These are phyloP conservation scores for Conomelus anceps DNA, from an alignment of 2,888 invertebrate genomes.

Conservation along the genomic window DNA sequence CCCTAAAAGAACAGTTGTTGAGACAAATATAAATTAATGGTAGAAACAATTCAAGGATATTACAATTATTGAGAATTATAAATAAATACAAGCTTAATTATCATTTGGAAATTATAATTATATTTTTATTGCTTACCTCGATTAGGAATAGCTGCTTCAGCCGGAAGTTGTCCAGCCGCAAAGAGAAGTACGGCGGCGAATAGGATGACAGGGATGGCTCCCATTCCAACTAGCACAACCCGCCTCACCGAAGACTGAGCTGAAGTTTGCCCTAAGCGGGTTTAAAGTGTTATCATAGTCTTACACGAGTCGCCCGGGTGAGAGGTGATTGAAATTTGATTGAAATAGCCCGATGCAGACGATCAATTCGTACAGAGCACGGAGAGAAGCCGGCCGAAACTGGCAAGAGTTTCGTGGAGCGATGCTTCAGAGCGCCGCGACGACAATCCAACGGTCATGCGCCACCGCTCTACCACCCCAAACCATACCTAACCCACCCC, in stretches of 20 bases:
- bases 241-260: background rate
- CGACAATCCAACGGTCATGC: background rate
- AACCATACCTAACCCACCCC: background rate
- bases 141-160: background rate
- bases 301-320: background rate
- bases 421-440: background rate
- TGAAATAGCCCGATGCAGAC: background rate
- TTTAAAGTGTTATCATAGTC: background rate
- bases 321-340: background rate
- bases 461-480: background rate
- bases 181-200: background rate
- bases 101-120: too few species aligned
- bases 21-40: too few species aligned
- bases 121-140: background rate
- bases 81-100: too few species aligned
- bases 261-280: background rate
- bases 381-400: background rate
- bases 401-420: background rate
- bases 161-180: background rate
- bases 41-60: too few species aligned
- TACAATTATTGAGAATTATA: too few species aligned
- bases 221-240: background rate
- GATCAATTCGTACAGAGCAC: background rate
- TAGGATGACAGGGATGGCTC: background rate
- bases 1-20: too few species aligned